Evolutionary conservation across 2,797 vertebrate genomes (phyloP).

Genomic region (Dallia pectoralis): DNA sequence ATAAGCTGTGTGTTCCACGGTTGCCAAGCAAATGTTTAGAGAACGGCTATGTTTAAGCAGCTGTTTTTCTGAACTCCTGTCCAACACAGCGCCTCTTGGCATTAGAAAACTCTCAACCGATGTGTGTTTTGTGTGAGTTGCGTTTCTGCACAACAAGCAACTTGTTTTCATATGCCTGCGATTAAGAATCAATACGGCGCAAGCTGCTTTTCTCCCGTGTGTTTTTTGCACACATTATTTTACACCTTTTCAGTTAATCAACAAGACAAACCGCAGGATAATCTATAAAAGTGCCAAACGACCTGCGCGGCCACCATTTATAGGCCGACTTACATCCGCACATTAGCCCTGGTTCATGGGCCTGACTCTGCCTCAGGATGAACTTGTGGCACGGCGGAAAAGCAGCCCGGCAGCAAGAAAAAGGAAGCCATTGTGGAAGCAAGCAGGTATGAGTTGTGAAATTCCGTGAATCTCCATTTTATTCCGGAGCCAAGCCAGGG

Average conservation of each 20-base stretch:
- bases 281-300: not conserved
- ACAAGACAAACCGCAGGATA: not conserved
- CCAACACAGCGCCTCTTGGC: constrained; percentile 36
- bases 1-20: constrained; percentile 26
- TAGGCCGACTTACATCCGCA: not conserved
- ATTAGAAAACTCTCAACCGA: not conserved
- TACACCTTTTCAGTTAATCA: not conserved
- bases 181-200: not conserved
- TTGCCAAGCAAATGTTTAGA: constrained; percentile 56
- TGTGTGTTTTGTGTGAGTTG: not conserved
- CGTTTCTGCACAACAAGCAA: not conserved
- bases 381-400: constrained; percentile 37
- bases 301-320: not conserved
- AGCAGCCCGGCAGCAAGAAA: constrained; percentile 28
- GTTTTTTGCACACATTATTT: not conserved
- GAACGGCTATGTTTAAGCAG: constrained; percentile 58
- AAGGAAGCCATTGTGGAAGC: constrained; percentile 64
- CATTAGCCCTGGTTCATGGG: not conserved
- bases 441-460: constrained; percentile 49
- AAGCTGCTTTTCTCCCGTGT: not conserved
- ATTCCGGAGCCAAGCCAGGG: constrained; percentile 55
- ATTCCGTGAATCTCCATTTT: constrained; percentile 66
- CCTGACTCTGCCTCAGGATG: not conserved
- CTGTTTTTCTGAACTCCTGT: constrained; percentile 46
- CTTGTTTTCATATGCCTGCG: not conserved